Conservation (phyloP, 2,797 vertebrate species). For the Oryzias dopingdopingensis region DNA sequence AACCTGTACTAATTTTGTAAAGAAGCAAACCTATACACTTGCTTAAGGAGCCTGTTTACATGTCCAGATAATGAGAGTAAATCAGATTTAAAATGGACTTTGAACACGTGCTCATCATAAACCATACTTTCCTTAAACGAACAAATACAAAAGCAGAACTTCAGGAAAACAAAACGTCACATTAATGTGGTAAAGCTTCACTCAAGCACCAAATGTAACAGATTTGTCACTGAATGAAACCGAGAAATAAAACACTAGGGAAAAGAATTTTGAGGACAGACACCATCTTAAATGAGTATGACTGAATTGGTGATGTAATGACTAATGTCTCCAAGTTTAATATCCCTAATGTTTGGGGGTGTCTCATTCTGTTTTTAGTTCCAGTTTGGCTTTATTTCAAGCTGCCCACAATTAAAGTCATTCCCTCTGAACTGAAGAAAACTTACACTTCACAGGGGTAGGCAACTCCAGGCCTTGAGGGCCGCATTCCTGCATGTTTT, state of each 20-base stretch:
- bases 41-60: no score
- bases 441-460: background rate
- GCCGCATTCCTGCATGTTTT: no score
- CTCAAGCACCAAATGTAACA: slow-evolving; percentile 36
- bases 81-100: no score
- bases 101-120: no score
- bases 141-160: slow-evolving; percentile 44
- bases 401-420: slow-evolving; percentile 14
- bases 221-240: slow-evolving; percentile 29
- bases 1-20: no score
- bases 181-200: slow-evolving; percentile 18
- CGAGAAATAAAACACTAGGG: slow-evolving; percentile 23
- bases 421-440: slow-evolving; percentile 8
- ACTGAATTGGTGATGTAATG: slow-evolving; percentile 20
- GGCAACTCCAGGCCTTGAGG: slow-evolving; percentile 2
- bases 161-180: slow-evolving; percentile 44
- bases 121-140: slow-evolving; percentile 36
- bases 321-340: slow-evolving; percentile 31
- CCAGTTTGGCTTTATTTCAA: slow-evolving; percentile 34
- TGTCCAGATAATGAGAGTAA: no score
- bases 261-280: slow-evolving; percentile 44
- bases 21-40: no score
- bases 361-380: slow-evolving; percentile 25
- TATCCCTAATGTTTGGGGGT: slow-evolving; percentile 34
- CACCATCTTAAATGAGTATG: slow-evolving; percentile 19